These are phyloP conservation scores for Glyphotaelius pellucidus DNA, from an alignment of 2,888 invertebrate species.

Conservation along the genomic window DNA sequence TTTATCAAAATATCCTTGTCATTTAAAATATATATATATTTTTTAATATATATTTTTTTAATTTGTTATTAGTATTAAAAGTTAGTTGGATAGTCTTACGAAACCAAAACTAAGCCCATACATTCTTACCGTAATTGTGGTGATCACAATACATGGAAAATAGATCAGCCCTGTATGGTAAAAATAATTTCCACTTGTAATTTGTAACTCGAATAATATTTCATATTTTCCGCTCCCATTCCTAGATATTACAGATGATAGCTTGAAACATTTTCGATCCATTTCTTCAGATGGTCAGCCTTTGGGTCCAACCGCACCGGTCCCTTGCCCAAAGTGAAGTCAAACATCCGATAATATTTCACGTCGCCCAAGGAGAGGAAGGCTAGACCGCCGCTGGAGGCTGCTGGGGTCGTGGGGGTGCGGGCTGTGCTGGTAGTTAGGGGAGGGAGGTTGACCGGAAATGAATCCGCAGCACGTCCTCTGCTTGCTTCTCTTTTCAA, in stretches of 20 bases:
- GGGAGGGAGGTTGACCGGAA: conserved; percentile 50
- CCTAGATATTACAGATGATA: neutral
- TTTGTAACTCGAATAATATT: neutral
- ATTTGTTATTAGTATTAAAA: too few relatives aligned
- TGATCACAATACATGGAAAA: neutral
- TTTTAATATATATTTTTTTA: too few relatives aligned
- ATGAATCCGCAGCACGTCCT: conserved; percentile 54
- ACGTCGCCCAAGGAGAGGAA: conserved; percentile 46
- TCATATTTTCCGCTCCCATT: neutral
- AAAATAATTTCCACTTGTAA: neutral
- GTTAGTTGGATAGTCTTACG: too few relatives aligned
- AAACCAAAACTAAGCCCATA: neutral
- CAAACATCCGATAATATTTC: conserved; percentile 56
- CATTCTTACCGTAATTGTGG: neutral
- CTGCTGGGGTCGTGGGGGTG: neutral
- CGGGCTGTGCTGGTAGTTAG: neutral
- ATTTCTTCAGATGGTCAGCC: conserved; percentile 1
- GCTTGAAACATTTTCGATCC: neutral
- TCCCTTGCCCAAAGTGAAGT: conserved; percentile 49
- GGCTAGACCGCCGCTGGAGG: conserved; percentile 25
- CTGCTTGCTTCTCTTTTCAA: conserved; percentile 42
- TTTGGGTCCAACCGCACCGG: conserved; percentile 10
- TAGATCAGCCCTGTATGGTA: neutral
- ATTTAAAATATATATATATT: too few relatives aligned
- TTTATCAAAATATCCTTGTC: too few relatives aligned